A percentile compares a stretch with the other conserved stretches of the same genome.
These are phyloP conservation scores for Orius insidiosus DNA, from an alignment of 1,140 invertebrate genomes.

Conservation along the genomic window DNA sequence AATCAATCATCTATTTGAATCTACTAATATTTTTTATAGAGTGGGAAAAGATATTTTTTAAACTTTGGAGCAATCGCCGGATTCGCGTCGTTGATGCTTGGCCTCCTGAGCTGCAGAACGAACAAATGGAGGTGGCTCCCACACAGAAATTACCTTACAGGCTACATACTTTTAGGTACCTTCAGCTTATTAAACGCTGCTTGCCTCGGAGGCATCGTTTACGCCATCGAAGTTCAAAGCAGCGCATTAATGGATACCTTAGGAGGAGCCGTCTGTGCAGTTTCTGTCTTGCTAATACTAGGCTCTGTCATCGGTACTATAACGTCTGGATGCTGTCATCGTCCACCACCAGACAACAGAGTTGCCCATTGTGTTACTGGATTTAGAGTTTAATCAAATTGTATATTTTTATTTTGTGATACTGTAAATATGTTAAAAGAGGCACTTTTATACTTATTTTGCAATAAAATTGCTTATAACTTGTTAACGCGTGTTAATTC, in stretches of 20 bases:
- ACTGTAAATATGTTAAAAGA: too few relatives aligned
- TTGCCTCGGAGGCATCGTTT: slow-evolving; percentile 46
- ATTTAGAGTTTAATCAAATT: slow-evolving; percentile 18
- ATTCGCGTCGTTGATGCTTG: slow-evolving; percentile 43
- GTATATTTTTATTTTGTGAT: too few relatives aligned
- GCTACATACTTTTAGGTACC: slow-evolving; percentile 45
- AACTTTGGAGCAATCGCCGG: slow-evolving; percentile 46
- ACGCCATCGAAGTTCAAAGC: slow-evolving; percentile 41
- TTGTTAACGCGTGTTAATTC: too few relatives aligned
- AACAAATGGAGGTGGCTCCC: slow-evolving; percentile 42
- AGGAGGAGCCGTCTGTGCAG: slow-evolving; percentile 52
- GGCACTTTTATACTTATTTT: too few relatives aligned
- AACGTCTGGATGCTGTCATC: slow-evolving; percentile 44
- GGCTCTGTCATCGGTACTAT: slow-evolving; percentile 48
- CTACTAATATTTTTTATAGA: slow-evolving; percentile 25
- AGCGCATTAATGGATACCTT: slow-evolving; percentile 53
- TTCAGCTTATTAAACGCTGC: slow-evolving; percentile 48
- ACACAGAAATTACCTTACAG: slow-evolving; percentile 49
- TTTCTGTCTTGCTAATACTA: slow-evolving; percentile 48
- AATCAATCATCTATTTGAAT: background rate
- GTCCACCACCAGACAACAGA: slow-evolving; percentile 21
- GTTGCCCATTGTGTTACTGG: slow-evolving; percentile 20
- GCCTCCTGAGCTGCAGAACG: slow-evolving; percentile 41
- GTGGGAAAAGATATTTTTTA: slow-evolving; percentile 44
- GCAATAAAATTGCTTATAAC: too few relatives aligned